These are phyloP conservation scores for Ridgeia piscesae DNA, from an alignment of 1,140 invertebrate species.

Conservation along the genomic window DNA sequence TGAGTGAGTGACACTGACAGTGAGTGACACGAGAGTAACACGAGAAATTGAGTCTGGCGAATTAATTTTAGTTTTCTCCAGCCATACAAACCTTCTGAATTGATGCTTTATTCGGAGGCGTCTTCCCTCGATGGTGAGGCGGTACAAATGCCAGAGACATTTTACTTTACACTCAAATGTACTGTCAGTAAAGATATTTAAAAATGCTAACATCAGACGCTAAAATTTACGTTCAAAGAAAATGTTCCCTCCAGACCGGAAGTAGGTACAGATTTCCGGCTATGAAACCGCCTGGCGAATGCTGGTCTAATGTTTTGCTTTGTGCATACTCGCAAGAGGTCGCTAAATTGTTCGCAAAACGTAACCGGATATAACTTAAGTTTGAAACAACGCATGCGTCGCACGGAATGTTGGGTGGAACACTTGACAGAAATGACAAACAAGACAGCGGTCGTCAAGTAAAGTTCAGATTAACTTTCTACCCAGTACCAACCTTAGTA, in stretches of 20 bases:
- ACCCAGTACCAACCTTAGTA: neutral
- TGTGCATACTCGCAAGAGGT: neutral
- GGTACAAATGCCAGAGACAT: neutral
- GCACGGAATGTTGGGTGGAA: neutral
- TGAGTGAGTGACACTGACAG: too few species aligned
- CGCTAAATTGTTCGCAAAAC: neutral
- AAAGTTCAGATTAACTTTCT: neutral
- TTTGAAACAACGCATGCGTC: neutral
- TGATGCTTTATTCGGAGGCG: neutral
- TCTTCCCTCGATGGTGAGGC: neutral
- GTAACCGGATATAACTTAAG: neutral
- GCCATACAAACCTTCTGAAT: neutral
- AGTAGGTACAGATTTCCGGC: neutral
- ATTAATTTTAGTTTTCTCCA: neutral
- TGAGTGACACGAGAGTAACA: too few species aligned
- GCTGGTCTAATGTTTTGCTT: neutral
- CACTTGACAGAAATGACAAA: constrained; percentile 5
- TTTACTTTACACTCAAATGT: neutral
- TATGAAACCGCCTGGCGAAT: neutral
- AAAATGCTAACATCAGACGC: neutral
- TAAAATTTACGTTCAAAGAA: neutral
- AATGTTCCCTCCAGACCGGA: constrained; percentile 3
- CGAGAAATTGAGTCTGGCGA: neutral
- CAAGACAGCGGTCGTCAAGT: neutral
- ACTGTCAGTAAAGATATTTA: neutral